Evolutionary conservation across 2,113 vertebrate genomes (phyloP), one percentile per base, ranked within the genome.

Genomic region (Hippoglossus stenolepis): DNA sequence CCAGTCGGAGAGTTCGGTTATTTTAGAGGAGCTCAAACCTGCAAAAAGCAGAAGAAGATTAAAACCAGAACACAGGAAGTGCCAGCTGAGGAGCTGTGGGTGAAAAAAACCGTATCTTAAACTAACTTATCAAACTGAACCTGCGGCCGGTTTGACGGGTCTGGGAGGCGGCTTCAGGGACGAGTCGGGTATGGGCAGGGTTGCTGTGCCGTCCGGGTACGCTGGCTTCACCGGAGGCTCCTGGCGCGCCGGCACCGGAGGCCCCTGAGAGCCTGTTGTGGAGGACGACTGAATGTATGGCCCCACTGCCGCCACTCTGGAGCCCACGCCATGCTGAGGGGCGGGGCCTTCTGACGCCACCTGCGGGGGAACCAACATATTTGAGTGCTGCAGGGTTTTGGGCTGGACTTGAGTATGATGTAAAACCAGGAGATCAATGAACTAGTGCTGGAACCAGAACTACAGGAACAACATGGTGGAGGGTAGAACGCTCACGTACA

Each of bases 261-360:
- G 96, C 90, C 95, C 96, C 96, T 47, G 96, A 93, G 86, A 45
- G 75, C 54, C 28, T 2, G 51, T 21, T 2, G 61, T 49, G 28
- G 79, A 77, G 49, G 96, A 94, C 0, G 95, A 96, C 92, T 97
- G 97, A 84, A 98, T 96, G 40, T 98, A 98, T 0, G 97, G 97
- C 31, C 96, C 97, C 17, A 99, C 97, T 0, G 97, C 97, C 0
- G 97, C 97, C 80, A 98, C 97, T 3, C 96, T 92, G 84, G 96
- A 94, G n/a, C 93, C 89, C n/a, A 69, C 85, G 0, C 87, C 88
- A n/a, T 87, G 93, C 77, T 95, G 96, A 14, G 95, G 84, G 65
- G 82, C 88, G 70, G 84, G 45, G 0, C 81, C 68, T 2, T 93
- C 92, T 2, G 80, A 45, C 0, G 93, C 90, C 85, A 95, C 93